Evolutionary conservation across 30 jellyfish, hydroid and myxozoan genomes (phyloP), one percentile per base, ranked within the genome.

Genomic region (Sanderia malayensis): DNA sequence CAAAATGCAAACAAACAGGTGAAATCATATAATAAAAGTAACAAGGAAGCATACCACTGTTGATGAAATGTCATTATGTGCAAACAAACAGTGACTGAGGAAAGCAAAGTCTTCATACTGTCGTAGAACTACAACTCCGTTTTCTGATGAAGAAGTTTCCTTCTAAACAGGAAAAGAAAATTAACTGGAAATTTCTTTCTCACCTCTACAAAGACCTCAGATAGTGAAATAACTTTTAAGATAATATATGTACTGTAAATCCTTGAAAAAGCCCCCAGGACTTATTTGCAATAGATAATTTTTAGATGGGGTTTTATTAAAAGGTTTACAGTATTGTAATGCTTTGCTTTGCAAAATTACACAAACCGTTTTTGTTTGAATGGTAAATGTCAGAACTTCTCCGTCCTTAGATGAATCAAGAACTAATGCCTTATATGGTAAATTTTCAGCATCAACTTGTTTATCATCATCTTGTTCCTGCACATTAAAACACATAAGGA

Each of bases 371-470:
- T 81, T 89, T 18, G 95, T 89, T 68, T 89, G 97, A 10, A 89
- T 46, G 18, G 97, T 89, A 46, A 82, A 89, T 37, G 90, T 89
- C 25, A 89, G 58, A 37, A 66, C 82, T 25, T 89, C 97, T 26
- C 97, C 97, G 83, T 89, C 97, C 65, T 89, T 89, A 25, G 94
- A 72, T 18, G 97, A 96, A 83, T 83, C 96, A 4, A 94, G 63
- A 20, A 89, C 82, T 21, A 65, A 29, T 24, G 81, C 93, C 11
- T 62, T 70, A 61, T 86, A 86, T 8, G 67, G 70, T 15, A 76
- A 37, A 4, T 37, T 37, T 4, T 37, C 52, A n/a, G n/a, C n/a
- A n/a, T n/a, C n/a, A n/a, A n/a, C n/a, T n/a, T n/a, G n/a, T n/a
- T n/a, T n/a, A n/a, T n/a, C n/a, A n/a, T n/a, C n/a, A n/a, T n/a